Conservation (phyloP, 2,797 vertebrate species). For the Chrysocyon brachyurus region DNA sequence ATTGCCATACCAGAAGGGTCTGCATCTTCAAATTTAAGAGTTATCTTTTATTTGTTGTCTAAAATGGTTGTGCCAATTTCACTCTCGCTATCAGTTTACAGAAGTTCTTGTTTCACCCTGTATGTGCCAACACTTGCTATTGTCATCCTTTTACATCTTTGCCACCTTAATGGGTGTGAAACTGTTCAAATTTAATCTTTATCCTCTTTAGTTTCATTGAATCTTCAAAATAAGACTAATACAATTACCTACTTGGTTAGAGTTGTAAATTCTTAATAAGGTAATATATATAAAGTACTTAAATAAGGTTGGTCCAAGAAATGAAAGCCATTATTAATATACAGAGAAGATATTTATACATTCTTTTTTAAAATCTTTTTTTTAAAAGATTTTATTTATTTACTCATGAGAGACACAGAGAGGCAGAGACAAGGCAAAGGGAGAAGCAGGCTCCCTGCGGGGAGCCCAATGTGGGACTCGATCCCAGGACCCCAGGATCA, state of each 20-base stretch:
- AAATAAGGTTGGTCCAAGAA: neutral
- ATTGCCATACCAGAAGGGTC: neutral
- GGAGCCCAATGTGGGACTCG: too few relatives aligned
- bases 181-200: neutral
- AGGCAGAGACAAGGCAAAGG: too few relatives aligned
- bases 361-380: too few relatives aligned
- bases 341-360: neutral
- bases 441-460: too few relatives aligned
- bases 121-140: neutral
- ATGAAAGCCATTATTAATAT: neutral
- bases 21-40: neutral
- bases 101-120: accelerated
- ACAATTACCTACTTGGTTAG: neutral
- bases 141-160: neutral
- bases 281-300: neutral
- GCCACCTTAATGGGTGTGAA: neutral
- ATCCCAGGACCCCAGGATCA: too few relatives aligned
- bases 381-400: too few relatives aligned
- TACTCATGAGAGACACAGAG: too few relatives aligned
- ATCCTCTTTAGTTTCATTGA: neutral
- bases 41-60: neutral
- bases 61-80: neutral
- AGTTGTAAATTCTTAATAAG: neutral
- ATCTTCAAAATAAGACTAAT: neutral
- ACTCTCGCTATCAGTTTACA: accelerated